Conservation (phyloP, 1,140 invertebrate genomes). For the Matsumurasca onukii region DNA sequence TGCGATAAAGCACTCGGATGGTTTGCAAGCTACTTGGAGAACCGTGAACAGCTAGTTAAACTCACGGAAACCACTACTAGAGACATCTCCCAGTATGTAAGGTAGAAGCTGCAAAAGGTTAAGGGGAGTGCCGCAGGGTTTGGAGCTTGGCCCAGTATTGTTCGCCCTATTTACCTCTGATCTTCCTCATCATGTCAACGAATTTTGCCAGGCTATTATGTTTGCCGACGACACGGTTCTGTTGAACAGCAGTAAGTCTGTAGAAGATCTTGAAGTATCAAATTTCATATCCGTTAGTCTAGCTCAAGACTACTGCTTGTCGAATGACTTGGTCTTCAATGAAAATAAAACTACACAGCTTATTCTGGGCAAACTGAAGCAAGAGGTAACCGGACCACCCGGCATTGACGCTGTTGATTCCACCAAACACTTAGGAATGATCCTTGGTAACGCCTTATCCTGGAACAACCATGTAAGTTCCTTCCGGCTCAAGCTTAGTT, state of each 20-base stretch:
- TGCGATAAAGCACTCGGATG: not conserved
- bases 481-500: not conserved
- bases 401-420: no score
- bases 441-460: not conserved
- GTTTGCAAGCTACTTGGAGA: not conserved
- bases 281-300: constrained; percentile 9
- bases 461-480: not conserved
- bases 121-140: constrained; percentile 17
- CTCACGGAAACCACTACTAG: not conserved
- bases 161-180: no score
- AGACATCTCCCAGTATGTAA: not conserved
- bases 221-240: not conserved
- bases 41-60: not conserved
- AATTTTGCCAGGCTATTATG: not conserved
- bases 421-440: not conserved
- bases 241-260: not conserved
- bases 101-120: not conserved
- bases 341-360: not conserved
- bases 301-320: no score
- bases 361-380: not conserved
- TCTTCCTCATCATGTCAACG: no score
- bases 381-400: no score
- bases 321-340: no score
- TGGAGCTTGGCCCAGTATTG: constrained; percentile 3
- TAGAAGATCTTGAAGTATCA: constrained; percentile 7